Conservation (phyloP, 2,797 vertebrate species). For the Notolabrus celidotus region DNA sequence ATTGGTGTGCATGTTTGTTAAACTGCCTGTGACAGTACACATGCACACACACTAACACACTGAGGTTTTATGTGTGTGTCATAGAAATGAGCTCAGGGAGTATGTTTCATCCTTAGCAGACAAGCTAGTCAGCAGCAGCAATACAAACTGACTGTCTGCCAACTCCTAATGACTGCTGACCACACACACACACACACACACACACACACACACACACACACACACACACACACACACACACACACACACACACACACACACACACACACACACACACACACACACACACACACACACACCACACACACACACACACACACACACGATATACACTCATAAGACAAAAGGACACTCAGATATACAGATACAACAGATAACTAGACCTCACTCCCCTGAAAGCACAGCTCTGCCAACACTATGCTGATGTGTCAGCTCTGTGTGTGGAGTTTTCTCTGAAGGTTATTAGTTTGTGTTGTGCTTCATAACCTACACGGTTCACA, state of each 20-base stretch:
- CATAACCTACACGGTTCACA: slow-evolving; percentile 26
- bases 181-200: slow-evolving; percentile 32
- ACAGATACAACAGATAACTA: slow-evolving; percentile 43
- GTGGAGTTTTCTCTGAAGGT: slow-evolving; percentile 17
- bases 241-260: slow-evolving; percentile 15
- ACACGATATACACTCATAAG: neutral
- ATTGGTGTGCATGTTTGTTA: slow-evolving; percentile 40
- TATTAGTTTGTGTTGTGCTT: slow-evolving; percentile 15
- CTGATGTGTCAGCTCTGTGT: slow-evolving; percentile 13
- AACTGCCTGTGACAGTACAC: slow-evolving; percentile 49
- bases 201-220: slow-evolving; percentile 1
- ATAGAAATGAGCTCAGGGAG: slow-evolving; percentile 68
- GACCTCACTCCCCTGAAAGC: slow-evolving; percentile 18
- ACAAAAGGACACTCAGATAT: slow-evolving; percentile 26
- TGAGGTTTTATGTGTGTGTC: slow-evolving; percentile 44
- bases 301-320: neutral
- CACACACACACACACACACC: slow-evolving; percentile 1
- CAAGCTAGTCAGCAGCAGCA: slow-evolving; percentile 69
- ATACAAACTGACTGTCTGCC: slow-evolving; percentile 61
- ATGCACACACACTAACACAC: slow-evolving; percentile 25
- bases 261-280: slow-evolving; percentile 34
- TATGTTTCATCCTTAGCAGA: slow-evolving; percentile 47
- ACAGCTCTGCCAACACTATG: neutral
- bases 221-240: slow-evolving; percentile 10
- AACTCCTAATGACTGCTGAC: slow-evolving; percentile 70